Evolutionary conservation across 2,888 invertebrate genomes (phyloP), one percentile per base, ranked within the genome.

Genomic region (Eupeodes luniger): DNA sequence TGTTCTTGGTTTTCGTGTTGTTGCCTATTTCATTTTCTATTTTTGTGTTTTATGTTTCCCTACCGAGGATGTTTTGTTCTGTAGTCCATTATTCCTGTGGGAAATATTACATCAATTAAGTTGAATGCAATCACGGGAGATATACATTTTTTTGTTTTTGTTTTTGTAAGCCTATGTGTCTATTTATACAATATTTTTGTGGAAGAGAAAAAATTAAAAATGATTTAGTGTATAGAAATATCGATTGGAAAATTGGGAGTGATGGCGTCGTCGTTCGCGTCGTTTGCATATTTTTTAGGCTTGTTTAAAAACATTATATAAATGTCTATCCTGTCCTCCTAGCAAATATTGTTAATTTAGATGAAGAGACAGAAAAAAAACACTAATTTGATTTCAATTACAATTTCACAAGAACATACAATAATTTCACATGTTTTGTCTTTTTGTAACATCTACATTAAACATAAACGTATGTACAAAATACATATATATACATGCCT

Each of bases 101-200:
- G 75, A 88, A 81, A 81, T 77, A 85, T 85, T 88, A 85, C 88
- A 81, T 78, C 88, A 78, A 88, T 88, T 88, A 84, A 70, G 64
- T 75, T 70, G 74, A 84, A 77, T 67, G 77, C 72, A 84, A 64
- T 88, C 72, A 77, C 80, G 47, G 6, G 77, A 76, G 83, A 67
- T 51, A 36, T 61, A 62, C 11, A 40, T 5, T 44, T 66, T 57
- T 74, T 62, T 66, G 59, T 79, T 70, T 12, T 36, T 59, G 53
- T 40, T 7, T 40, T 5, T 7, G 40, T 40, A 40, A 40, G 40
- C 40, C 40, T 40, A 40, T 40, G 12, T 14, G 5, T 67, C n/a
- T 69, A 5, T 36, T 7, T 64, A 19, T 64, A 12, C 19, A 47
- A 44, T 19, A 47, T 47, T 47, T 47, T 47, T 12, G 3, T 2